Evolutionary conservation across 2,888 invertebrate genomes (phyloP).

Genomic region (Drosophila planitibia): DNA sequence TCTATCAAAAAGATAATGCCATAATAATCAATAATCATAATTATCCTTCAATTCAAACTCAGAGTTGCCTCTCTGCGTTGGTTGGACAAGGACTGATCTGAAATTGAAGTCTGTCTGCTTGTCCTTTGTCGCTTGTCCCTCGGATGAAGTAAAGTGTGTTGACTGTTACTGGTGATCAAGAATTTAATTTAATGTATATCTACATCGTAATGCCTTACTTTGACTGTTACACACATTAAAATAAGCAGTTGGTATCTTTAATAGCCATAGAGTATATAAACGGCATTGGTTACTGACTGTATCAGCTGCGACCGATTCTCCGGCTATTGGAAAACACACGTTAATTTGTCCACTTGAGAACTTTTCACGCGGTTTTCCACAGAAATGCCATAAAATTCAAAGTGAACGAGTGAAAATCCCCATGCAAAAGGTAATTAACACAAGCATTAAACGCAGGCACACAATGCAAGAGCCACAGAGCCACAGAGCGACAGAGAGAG

Average conservation of each 20-base stretch:
- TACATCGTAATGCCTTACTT: not conserved
- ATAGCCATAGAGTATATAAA: conserved; percentile 22
- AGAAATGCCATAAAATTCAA: conserved; percentile 69
- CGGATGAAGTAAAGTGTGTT: not conserved
- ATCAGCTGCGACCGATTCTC: conserved; percentile 13
- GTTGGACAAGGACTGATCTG: not conserved
- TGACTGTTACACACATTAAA: not conserved
- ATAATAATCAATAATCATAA: too few relatives aligned
- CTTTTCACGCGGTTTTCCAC: conserved; percentile 76
- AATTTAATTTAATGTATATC: not conserved
- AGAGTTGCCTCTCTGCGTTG: not conserved
- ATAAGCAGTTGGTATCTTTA: not conserved
- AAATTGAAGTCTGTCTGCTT: not conserved
- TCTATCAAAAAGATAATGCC: not conserved
- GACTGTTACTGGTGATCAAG: not conserved
- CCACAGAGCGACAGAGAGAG: conserved; percentile 1
- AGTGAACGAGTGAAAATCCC: conserved; percentile 62
- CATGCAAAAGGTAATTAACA: conserved; percentile 71
- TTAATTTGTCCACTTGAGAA: conserved; percentile 51
- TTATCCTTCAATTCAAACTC: not conserved
- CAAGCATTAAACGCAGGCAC: conserved; percentile 54
- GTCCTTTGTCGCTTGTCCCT: not conserved
- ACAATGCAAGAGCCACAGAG: not conserved
- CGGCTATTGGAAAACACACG: conserved; percentile 38
- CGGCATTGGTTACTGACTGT: conserved; percentile 10